Percentiles rank a stretch among this genome's conserved stretches.
Conservation (phyloP, 2,113 vertebrate genomes). For the Bufo gargarizans region DNA sequence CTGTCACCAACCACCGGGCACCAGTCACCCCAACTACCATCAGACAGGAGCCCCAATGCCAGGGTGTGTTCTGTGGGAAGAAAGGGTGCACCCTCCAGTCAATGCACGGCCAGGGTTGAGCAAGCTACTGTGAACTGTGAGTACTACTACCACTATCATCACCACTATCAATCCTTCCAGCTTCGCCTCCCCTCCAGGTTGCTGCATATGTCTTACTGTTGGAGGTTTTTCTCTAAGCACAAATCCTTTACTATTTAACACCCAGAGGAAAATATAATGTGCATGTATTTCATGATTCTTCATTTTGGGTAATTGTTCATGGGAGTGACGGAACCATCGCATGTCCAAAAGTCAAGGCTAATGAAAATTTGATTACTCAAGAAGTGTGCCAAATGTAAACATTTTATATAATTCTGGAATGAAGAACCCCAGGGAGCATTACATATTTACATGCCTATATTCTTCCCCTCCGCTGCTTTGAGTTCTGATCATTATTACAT, state of each 20-base stretch:
- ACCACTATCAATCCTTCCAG: no score
- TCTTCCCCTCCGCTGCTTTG: not conserved
- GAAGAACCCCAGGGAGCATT: not conserved
- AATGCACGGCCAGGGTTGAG: no score
- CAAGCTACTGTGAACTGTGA: no score
- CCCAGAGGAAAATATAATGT: not conserved
- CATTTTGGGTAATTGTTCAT: not conserved
- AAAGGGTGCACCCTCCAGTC: no score
- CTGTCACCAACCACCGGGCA: no score
- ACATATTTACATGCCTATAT: not conserved
- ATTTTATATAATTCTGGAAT: not conserved
- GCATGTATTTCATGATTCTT: not conserved
- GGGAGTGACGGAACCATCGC: not conserved
- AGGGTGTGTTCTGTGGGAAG: no score
- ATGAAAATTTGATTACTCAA: not conserved
- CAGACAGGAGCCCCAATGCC: no score
- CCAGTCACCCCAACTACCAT: no score
- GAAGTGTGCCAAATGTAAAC: not conserved
- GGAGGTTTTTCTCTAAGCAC: no score
- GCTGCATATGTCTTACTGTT: no score
- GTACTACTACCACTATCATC: no score
- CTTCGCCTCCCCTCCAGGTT: no score
- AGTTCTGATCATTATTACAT: not conserved
- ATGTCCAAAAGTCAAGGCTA: slow-evolving; percentile 12
- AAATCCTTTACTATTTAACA: not conserved